Percentiles rank a stretch among this genome's conserved stretches.
phyloP scores from a whole-genome alignment of 1,140 invertebrate genomes.

The Helicoverpa zea region DNA sequence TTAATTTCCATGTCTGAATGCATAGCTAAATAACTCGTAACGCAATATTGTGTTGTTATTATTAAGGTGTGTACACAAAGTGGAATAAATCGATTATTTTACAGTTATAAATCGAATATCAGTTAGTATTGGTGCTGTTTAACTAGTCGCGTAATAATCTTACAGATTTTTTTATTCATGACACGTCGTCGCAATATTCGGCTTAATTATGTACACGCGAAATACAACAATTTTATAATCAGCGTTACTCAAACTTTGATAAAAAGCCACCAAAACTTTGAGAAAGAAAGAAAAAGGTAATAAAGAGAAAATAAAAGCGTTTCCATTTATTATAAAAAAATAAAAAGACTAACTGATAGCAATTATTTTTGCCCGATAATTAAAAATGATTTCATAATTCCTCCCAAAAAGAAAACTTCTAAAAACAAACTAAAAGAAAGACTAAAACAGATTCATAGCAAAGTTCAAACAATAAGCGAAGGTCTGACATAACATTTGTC shows the following conservation, averaged over 20 bases:
- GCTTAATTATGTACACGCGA: background rate
- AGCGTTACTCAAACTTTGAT: background rate
- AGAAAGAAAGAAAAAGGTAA: too few relatives aligned
- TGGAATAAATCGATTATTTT: slow-evolving; percentile 42
- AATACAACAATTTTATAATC: background rate
- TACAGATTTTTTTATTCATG: background rate
- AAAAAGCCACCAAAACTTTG: background rate
- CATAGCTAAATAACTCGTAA: slow-evolving; percentile 13
- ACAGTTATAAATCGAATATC: slow-evolving; percentile 27
- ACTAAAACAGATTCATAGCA: slow-evolving; percentile 6
- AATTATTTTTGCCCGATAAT: background rate
- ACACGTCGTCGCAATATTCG: slow-evolving; percentile 13
- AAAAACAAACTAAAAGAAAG: slow-evolving; percentile 23
- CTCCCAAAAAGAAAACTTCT: background rate
- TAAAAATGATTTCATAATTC: background rate
- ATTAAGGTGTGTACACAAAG: slow-evolving; percentile 24
- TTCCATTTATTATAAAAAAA: too few relatives aligned
- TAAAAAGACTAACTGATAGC: too few relatives aligned
- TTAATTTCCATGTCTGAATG: slow-evolving; percentile 43
- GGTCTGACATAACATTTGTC: slow-evolving; percentile 41
- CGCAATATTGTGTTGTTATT: slow-evolving; percentile 10
- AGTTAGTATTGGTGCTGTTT: slow-evolving; percentile 20
- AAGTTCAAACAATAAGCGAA: slow-evolving; percentile 18
- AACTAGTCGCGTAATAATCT: slow-evolving; percentile 14
- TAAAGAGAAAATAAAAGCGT: too few relatives aligned